Evolutionary conservation across 2,113 vertebrate species (phyloP).

Genomic region (Ia io): DNA sequence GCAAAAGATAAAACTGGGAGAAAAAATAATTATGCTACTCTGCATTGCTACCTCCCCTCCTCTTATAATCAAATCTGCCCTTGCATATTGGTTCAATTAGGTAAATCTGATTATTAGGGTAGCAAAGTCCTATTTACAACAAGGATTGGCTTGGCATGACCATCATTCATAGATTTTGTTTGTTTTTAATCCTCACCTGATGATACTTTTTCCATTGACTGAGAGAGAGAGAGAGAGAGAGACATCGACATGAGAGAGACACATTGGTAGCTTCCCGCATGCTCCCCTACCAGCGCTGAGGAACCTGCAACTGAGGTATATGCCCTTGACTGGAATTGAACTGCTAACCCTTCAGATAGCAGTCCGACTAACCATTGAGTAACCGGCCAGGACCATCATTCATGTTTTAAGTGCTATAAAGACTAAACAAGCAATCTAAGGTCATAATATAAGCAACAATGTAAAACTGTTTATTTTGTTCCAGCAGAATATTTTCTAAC

Average conservation of each 20-base stretch:
- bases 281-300: no score
- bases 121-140: not conserved
- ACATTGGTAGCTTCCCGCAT: no score
- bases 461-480: slow-evolving; percentile 58
- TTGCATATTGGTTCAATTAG: not conserved
- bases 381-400: accelerated
- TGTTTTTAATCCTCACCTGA: no score
- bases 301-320: no score
- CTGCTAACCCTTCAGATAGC: no score
- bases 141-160: not conserved
- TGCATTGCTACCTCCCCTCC: not conserved
- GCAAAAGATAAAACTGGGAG: not conserved
- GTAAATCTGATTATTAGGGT: not conserved
- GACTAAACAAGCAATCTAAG: not conserved
- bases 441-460: not conserved
- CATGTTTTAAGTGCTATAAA: not conserved
- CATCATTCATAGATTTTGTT: not conserved
- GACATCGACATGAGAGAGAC: no score
- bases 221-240: no score
- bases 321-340: no score
- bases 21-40: not conserved
- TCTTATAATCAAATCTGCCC: not conserved
- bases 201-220: no score
- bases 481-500: slow-evolving; percentile 69
- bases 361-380: no score